phyloP scores from a whole-genome alignment of 2,113 vertebrate species.

The Gymnorhina tibicen region DNA sequence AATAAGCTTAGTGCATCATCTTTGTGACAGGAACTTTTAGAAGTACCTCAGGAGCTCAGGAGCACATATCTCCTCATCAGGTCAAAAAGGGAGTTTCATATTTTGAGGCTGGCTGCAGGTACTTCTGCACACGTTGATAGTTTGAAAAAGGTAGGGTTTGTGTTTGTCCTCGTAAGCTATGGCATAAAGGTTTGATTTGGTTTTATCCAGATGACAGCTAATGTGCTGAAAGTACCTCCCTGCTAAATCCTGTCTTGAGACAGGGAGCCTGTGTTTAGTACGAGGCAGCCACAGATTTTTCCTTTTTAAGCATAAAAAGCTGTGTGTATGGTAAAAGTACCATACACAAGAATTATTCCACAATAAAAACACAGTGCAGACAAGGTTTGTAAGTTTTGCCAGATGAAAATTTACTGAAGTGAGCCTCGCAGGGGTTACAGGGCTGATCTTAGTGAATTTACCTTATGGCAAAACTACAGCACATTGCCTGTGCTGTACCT shows the following conservation, averaged over 20 bases:
- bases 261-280: background rate
- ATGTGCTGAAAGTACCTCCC: background rate
- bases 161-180: background rate
- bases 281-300: background rate
- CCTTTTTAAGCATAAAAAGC: background rate
- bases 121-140: rapidly evolving
- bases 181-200: background rate
- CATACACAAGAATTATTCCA: background rate
- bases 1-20: background rate
- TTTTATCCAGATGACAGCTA: background rate
- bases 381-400: background rate
- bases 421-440: rapidly evolving
- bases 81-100: background rate
- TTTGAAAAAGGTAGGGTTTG: background rate
- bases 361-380: background rate
- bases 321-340: background rate
- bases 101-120: background rate
- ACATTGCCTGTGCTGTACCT: background rate
- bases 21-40: background rate
- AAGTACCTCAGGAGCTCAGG: background rate
- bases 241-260: background rate
- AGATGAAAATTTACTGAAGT: background rate
- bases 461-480: background rate
- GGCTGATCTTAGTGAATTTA: background rate
- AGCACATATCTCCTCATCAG: background rate